These are phyloP conservation scores for Teleogryllus occipitalis DNA, from an alignment of 1,140 invertebrate species.

Conservation along the genomic window DNA sequence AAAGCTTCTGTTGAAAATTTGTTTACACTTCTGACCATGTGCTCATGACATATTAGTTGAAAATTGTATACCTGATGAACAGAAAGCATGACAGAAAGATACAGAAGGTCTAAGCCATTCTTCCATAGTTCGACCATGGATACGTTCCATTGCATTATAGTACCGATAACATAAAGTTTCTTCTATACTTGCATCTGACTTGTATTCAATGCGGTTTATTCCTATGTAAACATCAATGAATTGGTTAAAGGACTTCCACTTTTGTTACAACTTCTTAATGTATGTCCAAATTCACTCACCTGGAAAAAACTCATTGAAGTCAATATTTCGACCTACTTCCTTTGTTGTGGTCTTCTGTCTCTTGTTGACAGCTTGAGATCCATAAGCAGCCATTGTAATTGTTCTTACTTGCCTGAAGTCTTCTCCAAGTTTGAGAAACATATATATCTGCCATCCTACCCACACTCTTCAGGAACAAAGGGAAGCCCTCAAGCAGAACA, in stretches of 20 bases:
- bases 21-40: neutral
- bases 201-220: slow-evolving; percentile 38
- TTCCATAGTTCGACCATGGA: slow-evolving; percentile 48
- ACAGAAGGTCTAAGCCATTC: slow-evolving; percentile 58
- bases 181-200: slow-evolving; percentile 38
- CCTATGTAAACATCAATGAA: slow-evolving; percentile 1
- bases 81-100: slow-evolving; percentile 44
- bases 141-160: slow-evolving; percentile 45
- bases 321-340: neutral
- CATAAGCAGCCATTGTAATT: neutral
- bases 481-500: neutral
- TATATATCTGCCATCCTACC: neutral
- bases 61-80: slow-evolving; percentile 35
- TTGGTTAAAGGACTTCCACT: neutral
- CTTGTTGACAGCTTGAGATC: slow-evolving; percentile 13
- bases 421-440: neutral
- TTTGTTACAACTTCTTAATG: neutral
- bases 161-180: slow-evolving; percentile 46
- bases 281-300: slow-evolving; percentile 3
- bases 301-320: slow-evolving; percentile 13
- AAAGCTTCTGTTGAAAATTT: neutral
- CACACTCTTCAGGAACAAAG: neutral
- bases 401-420: neutral
- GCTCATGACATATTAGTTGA: neutral
- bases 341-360: slow-evolving; percentile 3